Conservation (phyloP, 2,113 vertebrate species). For the Sinosuthora webbiana region DNA sequence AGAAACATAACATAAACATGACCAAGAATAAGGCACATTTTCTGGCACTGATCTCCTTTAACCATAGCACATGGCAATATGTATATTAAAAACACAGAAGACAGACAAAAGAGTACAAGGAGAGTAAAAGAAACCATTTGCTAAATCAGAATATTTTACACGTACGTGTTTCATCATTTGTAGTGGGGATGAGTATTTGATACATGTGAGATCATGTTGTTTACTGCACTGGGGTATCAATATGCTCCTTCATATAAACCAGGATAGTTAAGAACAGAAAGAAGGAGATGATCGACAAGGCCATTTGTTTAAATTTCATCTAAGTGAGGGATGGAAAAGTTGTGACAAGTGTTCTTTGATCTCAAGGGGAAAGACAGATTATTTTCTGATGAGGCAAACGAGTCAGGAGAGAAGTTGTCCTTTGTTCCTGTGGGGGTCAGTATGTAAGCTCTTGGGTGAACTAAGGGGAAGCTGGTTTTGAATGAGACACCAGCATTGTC, state of each 20-base stretch:
- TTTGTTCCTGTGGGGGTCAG: not conserved
- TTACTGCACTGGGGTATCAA: not conserved
- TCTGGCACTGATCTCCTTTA: not conserved
- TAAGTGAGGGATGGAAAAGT: not conserved
- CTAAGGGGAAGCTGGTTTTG: not conserved
- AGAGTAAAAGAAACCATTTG: not conserved
- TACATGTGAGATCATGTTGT: not conserved
- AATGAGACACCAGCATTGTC: not conserved
- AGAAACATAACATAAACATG: not conserved
- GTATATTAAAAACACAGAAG: not conserved
- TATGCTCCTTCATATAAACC: not conserved
- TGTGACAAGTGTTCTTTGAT: conserved; percentile 5
- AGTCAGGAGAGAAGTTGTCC: not conserved
- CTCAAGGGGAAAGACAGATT: not conserved
- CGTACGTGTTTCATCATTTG: not conserved
- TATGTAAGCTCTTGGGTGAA: not conserved
- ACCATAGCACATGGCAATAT: not conserved
- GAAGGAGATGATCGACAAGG: not conserved
- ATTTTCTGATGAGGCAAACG: not conserved
- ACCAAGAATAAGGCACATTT: not conserved
- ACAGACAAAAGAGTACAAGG: not conserved
- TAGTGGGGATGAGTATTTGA: not conserved
- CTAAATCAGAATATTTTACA: not conserved
- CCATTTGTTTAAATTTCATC: not conserved
- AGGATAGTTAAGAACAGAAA: not conserved